These are phyloP conservation scores for Galaxea fascicularis DNA, from an alignment of 92 coral and sea anemone genomes.

Conservation along the genomic window DNA sequence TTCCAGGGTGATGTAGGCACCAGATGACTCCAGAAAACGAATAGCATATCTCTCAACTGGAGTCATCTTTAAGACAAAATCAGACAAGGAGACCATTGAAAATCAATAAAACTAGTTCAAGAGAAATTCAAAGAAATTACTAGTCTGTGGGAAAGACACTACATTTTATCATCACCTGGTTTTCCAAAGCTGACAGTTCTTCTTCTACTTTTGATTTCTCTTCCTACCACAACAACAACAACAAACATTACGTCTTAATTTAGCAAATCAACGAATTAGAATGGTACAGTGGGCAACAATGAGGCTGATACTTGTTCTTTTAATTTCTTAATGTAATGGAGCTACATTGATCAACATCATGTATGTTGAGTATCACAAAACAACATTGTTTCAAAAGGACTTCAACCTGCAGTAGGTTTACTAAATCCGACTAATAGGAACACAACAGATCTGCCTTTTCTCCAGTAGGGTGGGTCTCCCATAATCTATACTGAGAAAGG, in stretches of 20 bases:
- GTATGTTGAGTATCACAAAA: no score
- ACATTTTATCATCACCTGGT: constrained; percentile 69
- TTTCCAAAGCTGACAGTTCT: constrained; percentile 88
- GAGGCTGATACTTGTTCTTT: no score
- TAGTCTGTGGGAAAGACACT: not conserved
- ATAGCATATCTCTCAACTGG: constrained; percentile 96
- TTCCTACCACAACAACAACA: constrained; percentile 29
- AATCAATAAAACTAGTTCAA: not conserved
- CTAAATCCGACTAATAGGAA: no score
- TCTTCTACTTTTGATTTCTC: constrained; percentile 94
- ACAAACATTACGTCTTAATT: not conserved
- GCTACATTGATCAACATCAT: no score
- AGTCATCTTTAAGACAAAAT: constrained; percentile 68
- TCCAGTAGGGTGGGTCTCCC: no score
- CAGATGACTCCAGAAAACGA: constrained; percentile 89
- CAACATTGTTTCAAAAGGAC: no score
- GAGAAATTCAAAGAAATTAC: not conserved
- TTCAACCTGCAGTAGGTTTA: no score
- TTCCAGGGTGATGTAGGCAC: constrained; percentile 86
- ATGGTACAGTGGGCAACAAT: not conserved
- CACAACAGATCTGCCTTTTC: no score
- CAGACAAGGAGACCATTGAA: not conserved
- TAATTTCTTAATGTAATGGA: no score
- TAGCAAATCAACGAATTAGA: not conserved
- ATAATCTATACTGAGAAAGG: no score